phyloP scores from a whole-genome alignment of 1,140 invertebrate species.

The Nebria ingens region DNA sequence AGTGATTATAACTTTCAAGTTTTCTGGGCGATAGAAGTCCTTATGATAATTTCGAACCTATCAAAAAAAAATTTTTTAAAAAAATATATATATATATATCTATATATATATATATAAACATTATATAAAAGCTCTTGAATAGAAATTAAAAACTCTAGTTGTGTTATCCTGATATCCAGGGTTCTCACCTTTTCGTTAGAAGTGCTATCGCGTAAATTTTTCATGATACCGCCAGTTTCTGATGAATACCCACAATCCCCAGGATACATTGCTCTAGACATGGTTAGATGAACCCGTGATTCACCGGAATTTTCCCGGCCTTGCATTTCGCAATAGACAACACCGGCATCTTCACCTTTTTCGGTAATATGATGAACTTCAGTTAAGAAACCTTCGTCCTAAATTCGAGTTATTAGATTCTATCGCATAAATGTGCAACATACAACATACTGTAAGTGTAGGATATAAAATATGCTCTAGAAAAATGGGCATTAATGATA shows the following conservation, averaged over 20 bases:
- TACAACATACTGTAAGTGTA: slow-evolving; percentile 56
- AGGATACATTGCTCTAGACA: slow-evolving; percentile 64
- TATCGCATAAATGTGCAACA: no score
- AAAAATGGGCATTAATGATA: slow-evolving; percentile 81
- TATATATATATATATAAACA: no score
- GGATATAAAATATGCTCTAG: slow-evolving; percentile 84
- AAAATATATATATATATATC: no score
- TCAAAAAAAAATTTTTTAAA: slow-evolving; percentile 22
- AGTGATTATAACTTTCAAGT: slow-evolving; percentile 72
- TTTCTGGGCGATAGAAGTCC: slow-evolving; percentile 83
- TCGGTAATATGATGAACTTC: slow-evolving; percentile 88
- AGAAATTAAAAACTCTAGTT: slow-evolving; percentile 14
- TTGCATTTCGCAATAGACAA: slow-evolving; percentile 93
- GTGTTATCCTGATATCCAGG: not conserved
- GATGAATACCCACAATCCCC: slow-evolving; percentile 71
- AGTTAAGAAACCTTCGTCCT: slow-evolving; percentile 69
- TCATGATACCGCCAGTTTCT: slow-evolving; percentile 74
- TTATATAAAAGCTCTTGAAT: no score
- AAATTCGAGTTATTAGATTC: slow-evolving; percentile 14
- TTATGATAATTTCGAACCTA: slow-evolving; percentile 72
- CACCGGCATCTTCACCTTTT: slow-evolving; percentile 79
- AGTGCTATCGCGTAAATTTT: slow-evolving; percentile 73
- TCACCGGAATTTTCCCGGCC: slow-evolving; percentile 72
- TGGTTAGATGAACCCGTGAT: slow-evolving; percentile 47
- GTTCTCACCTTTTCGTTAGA: slow-evolving; percentile 71